Evolutionary conservation across 2,797 vertebrate genomes (phyloP), one percentile per base, ranked within the genome.

Genomic region (Vultur gryphus): DNA sequence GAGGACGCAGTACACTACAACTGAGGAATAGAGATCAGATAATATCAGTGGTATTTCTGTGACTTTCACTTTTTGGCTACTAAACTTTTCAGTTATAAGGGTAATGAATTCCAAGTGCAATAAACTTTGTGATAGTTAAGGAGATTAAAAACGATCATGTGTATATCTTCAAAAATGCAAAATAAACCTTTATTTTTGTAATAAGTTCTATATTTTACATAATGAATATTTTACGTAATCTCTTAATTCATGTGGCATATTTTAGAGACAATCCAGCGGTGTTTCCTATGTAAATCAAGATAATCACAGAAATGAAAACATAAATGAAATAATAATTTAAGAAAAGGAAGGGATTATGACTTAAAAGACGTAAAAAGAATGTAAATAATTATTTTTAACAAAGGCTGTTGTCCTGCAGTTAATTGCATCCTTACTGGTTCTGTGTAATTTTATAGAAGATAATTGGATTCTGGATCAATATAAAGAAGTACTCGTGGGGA

Each of bases 381-480:
- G 4, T n/a, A 64, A 83, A 64, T 49, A 0, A 24, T 83, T 71
- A 26, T 80, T 90, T 85, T 76, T 64, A 70, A 73, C 64, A 71
- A 48, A 64, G 29, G 21, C 24, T 69, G 33, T 90, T 93, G 79
- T 88, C 37, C 46, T 69, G 61, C 12, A 31, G 29, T 54, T 80
- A 80, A 46, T 89, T 87, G 24, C 5, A 28, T 77, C 37, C 19
- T 89, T 86, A 39, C n/a, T 71, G 8, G 4, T 64, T 73, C 49
- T 57, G 10, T 64, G 28, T 77, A 55, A 64, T 64, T 86, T 78
- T 90, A 7, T 33, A 43, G 84, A 70, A 79, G 51, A 29, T 93
- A 73, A 90, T 90, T 89, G 84, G 81, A 62, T 96, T 92, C 64
- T 89, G 75, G 55, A 82, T 90, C 93, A 82, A 71, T 93, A 66